Conservation (phyloP, 2,888 invertebrate genomes). For the Hyles lineata region DNA sequence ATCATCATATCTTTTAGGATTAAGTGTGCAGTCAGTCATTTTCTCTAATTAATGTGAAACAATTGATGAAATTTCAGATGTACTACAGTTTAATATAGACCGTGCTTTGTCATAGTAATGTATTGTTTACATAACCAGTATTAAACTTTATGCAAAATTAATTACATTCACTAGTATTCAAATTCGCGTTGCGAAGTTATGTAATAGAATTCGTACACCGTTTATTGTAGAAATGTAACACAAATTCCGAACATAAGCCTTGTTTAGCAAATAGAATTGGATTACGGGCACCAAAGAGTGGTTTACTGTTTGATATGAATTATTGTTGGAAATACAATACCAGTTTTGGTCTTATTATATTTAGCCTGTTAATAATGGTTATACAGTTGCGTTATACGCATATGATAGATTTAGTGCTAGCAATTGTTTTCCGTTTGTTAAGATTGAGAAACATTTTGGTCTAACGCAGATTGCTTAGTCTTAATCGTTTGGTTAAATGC, state of each 20-base stretch:
- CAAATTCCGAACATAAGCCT: constrained; percentile 19
- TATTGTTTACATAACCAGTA: constrained; percentile 1
- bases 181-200: not conserved
- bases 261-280: constrained; percentile 16
- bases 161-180: not conserved
- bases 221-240: constrained; percentile 20
- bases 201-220: constrained; percentile 14
- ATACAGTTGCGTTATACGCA: no score
- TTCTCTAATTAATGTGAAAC: no score
- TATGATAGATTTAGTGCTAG: no score
- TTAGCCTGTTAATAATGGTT: not conserved
- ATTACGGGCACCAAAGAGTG: not conserved
- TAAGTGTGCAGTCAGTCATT: no score
- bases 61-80: no score
- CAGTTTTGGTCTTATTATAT: not conserved
- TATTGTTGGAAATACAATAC: not conserved
- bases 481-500: no score
- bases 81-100: no score
- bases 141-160: not conserved
- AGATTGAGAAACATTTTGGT: no score
- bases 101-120: no score
- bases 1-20: no score
- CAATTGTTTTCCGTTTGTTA: no score
- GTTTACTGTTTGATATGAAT: constrained; percentile 5
- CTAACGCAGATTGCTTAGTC: no score